Evolutionary conservation across 2,113 vertebrate genomes (phyloP), one percentile per base, ranked within the genome.

Genomic region (Gavia stellata): DNA sequence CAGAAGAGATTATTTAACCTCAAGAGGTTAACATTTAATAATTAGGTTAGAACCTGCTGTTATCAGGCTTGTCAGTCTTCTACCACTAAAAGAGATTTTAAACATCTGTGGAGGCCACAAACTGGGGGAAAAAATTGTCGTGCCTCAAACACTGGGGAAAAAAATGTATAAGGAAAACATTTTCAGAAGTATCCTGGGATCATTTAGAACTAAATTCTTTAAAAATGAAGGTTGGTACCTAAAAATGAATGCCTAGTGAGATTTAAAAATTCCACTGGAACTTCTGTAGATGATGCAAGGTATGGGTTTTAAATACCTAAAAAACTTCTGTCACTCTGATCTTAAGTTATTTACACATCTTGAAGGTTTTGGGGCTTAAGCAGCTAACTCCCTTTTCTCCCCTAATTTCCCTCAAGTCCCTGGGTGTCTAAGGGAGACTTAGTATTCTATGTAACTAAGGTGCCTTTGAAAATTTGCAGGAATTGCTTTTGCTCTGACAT

Each of bases 1-100:
- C 66, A 88, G 56, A 88, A 79, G 19, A 88, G 61, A 59, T 73
- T 98, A 98, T 68, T 98, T 99, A 98, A 98, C 98, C 71, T 97
- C 97, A 59, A 66, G 45, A 93, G 38, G 40, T 73, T 87, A 80
- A 79, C 44, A 95, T 92, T 92, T 73, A 94, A 85, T 82, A 95
- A 85, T 82, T 85, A 83, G n/a, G 12, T 97, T 73, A 90, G 80
- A 95, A 78, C 84, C 66, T 96, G 88, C 81, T 89, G 73, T 68
- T 78, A 77, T 74, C 47, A 45, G 59, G 34, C 78, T 96, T 86
- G 33, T 81, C 86, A 86, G 73, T 95, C 59, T 96, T 73, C 86
- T 78, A 49, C 14, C 56, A 44, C 67, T 61, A 42, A 90, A 45
- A 91, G 47, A 68, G 94, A 85, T 87, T 86, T 81, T 94, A 74